Percentiles rank a stretch among this genome's conserved stretches.
These are phyloP conservation scores for Chelon labrosus DNA, from an alignment of 2,797 vertebrate species.

Conservation along the genomic window DNA sequence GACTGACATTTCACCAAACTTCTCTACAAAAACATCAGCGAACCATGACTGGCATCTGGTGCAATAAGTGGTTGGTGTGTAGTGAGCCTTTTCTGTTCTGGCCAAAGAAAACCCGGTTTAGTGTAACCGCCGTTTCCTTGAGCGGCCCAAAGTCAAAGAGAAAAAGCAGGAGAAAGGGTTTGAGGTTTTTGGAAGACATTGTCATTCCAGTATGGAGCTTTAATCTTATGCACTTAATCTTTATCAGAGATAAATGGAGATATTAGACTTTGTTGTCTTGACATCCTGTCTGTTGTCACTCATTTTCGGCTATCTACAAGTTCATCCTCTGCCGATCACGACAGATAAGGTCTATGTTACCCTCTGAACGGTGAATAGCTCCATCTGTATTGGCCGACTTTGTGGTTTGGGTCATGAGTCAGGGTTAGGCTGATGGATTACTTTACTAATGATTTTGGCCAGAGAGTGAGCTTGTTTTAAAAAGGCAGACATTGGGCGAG, in stretches of 20 bases:
- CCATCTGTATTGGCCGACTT: constrained; percentile 73
- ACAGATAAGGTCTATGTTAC: constrained; percentile 65
- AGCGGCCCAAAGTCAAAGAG: constrained; percentile 39
- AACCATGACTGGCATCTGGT: constrained; percentile 77
- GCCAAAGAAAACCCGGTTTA: constrained; percentile 83
- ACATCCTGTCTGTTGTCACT: constrained; percentile 36
- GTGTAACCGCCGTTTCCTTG: constrained; percentile 73
- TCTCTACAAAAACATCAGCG: constrained; percentile 71
- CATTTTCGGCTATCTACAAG: constrained; percentile 37
- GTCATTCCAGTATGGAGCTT: constrained; percentile 35
- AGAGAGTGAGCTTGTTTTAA: constrained; percentile 78
- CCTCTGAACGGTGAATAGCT: constrained; percentile 64
- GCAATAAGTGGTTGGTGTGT: constrained; percentile 69
- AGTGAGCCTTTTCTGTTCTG: constrained; percentile 60
- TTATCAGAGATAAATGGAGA: constrained; percentile 22
- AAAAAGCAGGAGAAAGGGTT: constrained; percentile 57
- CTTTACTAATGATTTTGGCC: constrained; percentile 86
- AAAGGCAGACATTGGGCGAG: constrained; percentile 70
- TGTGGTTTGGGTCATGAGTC: constrained; percentile 79
- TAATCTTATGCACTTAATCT: constrained; percentile 5
- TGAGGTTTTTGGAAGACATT: constrained; percentile 36
- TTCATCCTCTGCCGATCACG: constrained; percentile 41
- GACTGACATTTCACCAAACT: constrained; percentile 76
- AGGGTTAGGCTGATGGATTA: constrained; percentile 80
- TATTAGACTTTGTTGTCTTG: constrained; percentile 25